phyloP scores from a whole-genome alignment of 2,888 invertebrate species.

The Diabrotica balteata region DNA sequence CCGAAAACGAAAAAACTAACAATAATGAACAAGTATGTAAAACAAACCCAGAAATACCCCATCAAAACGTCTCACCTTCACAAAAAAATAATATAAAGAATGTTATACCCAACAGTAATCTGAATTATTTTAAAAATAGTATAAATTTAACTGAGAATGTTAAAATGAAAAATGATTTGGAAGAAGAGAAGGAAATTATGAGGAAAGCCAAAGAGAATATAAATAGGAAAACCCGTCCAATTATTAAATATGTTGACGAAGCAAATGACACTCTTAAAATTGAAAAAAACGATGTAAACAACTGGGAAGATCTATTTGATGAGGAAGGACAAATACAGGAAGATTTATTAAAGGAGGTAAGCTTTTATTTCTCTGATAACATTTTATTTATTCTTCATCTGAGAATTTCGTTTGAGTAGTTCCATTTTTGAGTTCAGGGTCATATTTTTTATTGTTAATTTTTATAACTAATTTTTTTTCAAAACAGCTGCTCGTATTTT shows the following conservation, averaged over 20 bases:
- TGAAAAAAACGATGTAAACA: constrained; percentile 49
- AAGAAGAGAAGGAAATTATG: constrained; percentile 57
- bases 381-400: too few species aligned
- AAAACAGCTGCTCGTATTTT: too few species aligned
- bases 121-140: constrained; percentile 28
- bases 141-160: constrained; percentile 33
- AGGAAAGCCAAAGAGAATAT: constrained; percentile 55
- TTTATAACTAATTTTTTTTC: too few species aligned
- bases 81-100: constrained; percentile 30
- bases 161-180: constrained; percentile 42
- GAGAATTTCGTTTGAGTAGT: too few species aligned
- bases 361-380: neutral
- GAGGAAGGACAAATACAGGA: constrained; percentile 53
- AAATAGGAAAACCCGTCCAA: constrained; percentile 54
- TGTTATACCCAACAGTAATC: constrained; percentile 7
- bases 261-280: constrained; percentile 49
- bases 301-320: constrained; percentile 59
- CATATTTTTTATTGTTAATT: too few species aligned
- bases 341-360: constrained; percentile 48
- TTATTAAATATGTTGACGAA: constrained; percentile 55
- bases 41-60: too few species aligned
- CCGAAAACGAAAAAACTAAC: too few species aligned
- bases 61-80: constrained; percentile 13
- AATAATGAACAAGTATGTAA: too few species aligned
- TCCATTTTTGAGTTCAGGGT: too few species aligned